A percentile compares a stretch with the other conserved stretches of the same genome.
phyloP scores from a whole-genome alignment of 2,888 invertebrate species.

The Elegia similella region DNA sequence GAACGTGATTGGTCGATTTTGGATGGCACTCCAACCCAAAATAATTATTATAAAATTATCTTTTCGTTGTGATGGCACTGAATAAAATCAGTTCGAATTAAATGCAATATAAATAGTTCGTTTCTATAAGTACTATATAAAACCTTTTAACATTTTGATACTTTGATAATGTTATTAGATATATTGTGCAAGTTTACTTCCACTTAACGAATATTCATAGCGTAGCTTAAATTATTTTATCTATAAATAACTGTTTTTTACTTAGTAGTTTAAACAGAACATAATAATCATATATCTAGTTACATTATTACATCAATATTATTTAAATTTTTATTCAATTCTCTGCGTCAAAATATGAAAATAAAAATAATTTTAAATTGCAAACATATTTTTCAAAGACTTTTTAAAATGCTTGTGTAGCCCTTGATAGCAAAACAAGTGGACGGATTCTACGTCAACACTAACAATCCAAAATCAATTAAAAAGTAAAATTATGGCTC shows the following conservation, averaged over 20 bases:
- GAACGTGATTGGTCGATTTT: no score
- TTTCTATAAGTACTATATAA: no score
- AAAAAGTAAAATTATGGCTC: background rate
- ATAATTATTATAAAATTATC: background rate
- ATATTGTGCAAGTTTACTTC: background rate
- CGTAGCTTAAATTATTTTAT: background rate
- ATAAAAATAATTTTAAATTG: no score
- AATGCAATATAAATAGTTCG: background rate
- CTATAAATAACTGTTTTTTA: no score
- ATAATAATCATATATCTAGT: no score
- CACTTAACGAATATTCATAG: background rate
- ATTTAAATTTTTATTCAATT: no score
- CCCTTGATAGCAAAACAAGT: background rate
- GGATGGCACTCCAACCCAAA: background rate
- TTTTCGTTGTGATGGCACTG: background rate
- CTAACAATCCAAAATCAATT: background rate
- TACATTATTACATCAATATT: no score
- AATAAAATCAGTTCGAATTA: background rate
- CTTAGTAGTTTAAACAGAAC: no score
- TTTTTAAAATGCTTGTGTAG: background rate
- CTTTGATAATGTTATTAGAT: background rate
- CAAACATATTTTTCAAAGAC: background rate
- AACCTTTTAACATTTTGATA: background rate
- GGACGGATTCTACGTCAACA: slow-evolving; percentile 1
- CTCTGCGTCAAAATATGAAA: no score